Conservation (phyloP, 2,888 invertebrate species). For the Pristionchus mayeri region DNA sequence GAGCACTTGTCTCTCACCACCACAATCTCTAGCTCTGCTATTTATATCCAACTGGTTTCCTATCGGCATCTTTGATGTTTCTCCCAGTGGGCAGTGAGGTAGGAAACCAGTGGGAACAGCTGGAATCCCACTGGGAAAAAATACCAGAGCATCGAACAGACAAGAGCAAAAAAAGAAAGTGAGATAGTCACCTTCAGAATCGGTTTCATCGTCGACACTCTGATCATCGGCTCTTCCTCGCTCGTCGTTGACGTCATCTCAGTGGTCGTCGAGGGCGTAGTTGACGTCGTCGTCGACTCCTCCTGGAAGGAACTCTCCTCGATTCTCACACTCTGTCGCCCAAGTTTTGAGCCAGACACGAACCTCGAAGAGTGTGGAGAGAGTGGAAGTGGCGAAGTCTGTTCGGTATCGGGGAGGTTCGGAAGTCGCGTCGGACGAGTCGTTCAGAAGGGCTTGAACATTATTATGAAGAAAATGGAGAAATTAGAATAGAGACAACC, state of each 20-base stretch:
- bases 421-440: background rate
- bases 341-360: background rate
- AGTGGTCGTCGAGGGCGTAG: background rate
- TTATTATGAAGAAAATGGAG: too few relatives aligned
- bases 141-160: too few relatives aligned
- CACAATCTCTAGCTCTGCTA: too few relatives aligned
- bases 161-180: too few relatives aligned
- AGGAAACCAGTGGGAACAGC: too few relatives aligned
- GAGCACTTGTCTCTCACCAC: too few relatives aligned
- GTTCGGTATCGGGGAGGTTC: slow-evolving; percentile 32
- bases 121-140: too few relatives aligned
- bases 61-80: too few relatives aligned
- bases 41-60: too few relatives aligned
- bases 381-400: slow-evolving; percentile 22
- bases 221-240: background rate
- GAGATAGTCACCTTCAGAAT: background rate
- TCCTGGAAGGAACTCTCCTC: background rate
- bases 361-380: slow-evolving; percentile 25
- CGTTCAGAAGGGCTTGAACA: slow-evolving; percentile 29
- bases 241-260: background rate
- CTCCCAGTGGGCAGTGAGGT: too few relatives aligned
- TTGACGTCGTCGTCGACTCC: background rate
- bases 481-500: too few relatives aligned
- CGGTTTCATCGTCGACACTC: slow-evolving; percentile 21
- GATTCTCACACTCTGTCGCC: too few relatives aligned